Percentiles rank a stretch among this genome's conserved stretches.
phyloP scores from a whole-genome alignment of 2,888 invertebrate species.

The Prosapia bicincta region DNA sequence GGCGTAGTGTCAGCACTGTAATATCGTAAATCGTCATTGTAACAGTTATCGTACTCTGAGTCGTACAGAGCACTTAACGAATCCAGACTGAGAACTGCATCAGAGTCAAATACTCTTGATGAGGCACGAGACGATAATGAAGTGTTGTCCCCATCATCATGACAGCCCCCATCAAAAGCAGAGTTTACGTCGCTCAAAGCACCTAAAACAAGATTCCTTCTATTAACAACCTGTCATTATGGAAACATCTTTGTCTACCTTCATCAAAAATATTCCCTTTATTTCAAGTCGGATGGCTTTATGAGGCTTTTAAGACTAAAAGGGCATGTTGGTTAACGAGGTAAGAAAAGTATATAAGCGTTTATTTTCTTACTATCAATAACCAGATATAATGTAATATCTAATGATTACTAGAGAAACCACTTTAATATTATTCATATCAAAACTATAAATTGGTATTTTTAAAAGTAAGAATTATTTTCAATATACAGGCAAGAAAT shows the following conservation, averaged over 20 bases:
- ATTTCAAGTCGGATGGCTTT: background rate
- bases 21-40: conserved; percentile 49
- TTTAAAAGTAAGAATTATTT: too few relatives aligned
- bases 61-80: conserved; percentile 82
- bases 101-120: conserved; percentile 74
- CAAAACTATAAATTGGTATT: too few relatives aligned
- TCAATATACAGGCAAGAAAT: too few relatives aligned
- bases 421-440: too few relatives aligned
- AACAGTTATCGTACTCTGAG: conserved; percentile 65
- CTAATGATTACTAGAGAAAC: too few relatives aligned
- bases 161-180: conserved; percentile 55
- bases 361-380: too few relatives aligned
- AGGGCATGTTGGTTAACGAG: too few relatives aligned
- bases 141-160: conserved; percentile 64
- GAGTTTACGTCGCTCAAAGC: conserved; percentile 85
- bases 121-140: conserved; percentile 80
- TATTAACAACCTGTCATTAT: too few relatives aligned
- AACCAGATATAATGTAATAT: too few relatives aligned
- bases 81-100: conserved; percentile 72
- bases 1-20: conserved; percentile 33
- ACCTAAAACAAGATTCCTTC: conserved; percentile 47
- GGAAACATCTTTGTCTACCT: too few relatives aligned
- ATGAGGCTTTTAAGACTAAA: too few relatives aligned
- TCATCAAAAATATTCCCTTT: background rate
- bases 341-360: too few relatives aligned